Conservation (phyloP, 2,113 vertebrate genomes). For the Chaetops frenatus region DNA sequence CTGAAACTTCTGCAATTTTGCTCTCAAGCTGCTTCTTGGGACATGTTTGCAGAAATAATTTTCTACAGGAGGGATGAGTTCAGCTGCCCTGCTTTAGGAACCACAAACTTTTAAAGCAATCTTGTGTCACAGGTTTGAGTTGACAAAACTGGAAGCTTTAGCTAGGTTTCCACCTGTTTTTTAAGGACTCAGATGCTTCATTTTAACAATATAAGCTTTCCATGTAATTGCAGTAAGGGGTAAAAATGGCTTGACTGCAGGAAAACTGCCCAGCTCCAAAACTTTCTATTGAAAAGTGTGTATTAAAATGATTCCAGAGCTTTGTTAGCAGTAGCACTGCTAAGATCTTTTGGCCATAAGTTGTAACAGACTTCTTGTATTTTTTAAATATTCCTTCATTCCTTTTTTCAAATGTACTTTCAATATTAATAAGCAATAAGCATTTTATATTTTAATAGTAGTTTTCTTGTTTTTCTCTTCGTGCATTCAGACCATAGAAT, state of each 20-base stretch:
- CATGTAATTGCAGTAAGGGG: neutral
- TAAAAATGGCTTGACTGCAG: neutral
- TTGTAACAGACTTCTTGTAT: neutral
- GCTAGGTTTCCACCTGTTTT: neutral
- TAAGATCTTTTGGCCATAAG: neutral
- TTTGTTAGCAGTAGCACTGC: neutral
- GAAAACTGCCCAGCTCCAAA: neutral
- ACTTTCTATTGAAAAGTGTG: neutral
- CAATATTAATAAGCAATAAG: neutral
- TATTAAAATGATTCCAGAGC: neutral
- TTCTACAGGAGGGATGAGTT: neutral
- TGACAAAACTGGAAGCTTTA: neutral
- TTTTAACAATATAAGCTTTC: neutral
- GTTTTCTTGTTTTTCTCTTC: neutral
- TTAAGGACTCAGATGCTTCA: neutral
- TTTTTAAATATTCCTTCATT: neutral
- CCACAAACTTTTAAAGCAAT: neutral
- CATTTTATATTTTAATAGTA: neutral
- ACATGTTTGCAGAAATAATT: neutral
- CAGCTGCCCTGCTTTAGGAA: neutral
- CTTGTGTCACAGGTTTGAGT: neutral
- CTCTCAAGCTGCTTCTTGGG: neutral
- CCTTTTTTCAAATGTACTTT: neutral
- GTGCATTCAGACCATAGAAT: neutral
- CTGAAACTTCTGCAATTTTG: neutral